Conservation (phyloP, 1,140 invertebrate species). For the Stenopsyche tienmushanensis region DNA sequence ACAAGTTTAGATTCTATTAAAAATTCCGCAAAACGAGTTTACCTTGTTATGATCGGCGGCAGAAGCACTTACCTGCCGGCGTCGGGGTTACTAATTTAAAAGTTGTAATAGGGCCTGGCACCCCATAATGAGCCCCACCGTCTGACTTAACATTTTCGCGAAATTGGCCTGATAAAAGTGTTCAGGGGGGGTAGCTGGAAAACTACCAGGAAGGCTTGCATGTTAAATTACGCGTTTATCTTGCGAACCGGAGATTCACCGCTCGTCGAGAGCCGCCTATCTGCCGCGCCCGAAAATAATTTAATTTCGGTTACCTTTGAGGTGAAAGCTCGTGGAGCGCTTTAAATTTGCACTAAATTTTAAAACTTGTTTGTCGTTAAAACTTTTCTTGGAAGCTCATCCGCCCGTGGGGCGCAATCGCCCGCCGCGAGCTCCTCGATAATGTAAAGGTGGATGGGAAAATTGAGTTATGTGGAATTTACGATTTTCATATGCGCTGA, state of each 20-base stretch:
- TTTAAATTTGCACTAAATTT: constrained; percentile 42
- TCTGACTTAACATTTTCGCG: constrained; percentile 9
- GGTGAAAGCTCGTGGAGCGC: constrained; percentile 36
- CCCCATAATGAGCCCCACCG: constrained; percentile 2
- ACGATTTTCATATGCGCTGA: background rate
- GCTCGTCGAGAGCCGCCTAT: constrained; percentile 26
- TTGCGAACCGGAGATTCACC: constrained; percentile 29
- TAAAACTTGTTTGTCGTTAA: constrained; percentile 42
- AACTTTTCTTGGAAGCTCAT: constrained; percentile 21
- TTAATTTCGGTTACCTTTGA: constrained; percentile 41
- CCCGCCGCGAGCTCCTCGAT: background rate
- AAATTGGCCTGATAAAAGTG: constrained; percentile 34
- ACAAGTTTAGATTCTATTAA: too few species aligned
- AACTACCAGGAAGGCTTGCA: constrained; percentile 15
- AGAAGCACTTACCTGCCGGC: background rate
- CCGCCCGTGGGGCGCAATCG: background rate
- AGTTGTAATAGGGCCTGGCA: constrained; percentile 15
- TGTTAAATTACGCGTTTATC: constrained; percentile 37
- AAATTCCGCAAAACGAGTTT: too few species aligned
- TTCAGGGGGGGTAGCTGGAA: constrained; percentile 8
- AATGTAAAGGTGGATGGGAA: background rate
- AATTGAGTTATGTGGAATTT: constrained; percentile 9
- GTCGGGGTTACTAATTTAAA: constrained; percentile 24
- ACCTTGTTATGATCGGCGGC: background rate
- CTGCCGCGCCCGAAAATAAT: constrained; percentile 32